Evolutionary conservation across 2,113 vertebrate genomes (phyloP).

Genomic region (Clarias magur): DNA sequence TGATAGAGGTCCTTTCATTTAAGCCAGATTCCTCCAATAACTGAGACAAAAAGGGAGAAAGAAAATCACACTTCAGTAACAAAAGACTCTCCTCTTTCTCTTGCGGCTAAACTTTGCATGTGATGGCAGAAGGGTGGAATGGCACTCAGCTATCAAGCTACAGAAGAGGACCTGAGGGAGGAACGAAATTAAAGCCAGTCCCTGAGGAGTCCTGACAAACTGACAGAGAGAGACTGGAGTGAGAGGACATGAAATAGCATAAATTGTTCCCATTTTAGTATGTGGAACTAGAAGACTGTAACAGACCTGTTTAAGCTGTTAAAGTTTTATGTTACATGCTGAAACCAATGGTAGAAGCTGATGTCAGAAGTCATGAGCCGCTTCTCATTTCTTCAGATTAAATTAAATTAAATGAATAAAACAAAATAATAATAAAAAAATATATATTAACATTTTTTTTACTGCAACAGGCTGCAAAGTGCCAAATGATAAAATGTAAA

Average conservation of each 20-base stretch:
- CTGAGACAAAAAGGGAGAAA: neutral
- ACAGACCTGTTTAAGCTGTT: neutral
- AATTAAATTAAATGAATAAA: too few relatives aligned
- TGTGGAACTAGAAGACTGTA: neutral
- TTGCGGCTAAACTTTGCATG: neutral
- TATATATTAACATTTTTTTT: too few relatives aligned
- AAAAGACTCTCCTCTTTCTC: slow-evolving; percentile 21
- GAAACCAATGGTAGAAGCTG: neutral
- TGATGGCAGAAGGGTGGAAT: neutral
- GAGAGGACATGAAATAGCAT: neutral
- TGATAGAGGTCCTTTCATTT: slow-evolving; percentile 15
- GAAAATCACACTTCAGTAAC: slow-evolving; percentile 27
- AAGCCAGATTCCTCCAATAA: neutral
- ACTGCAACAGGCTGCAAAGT: too few relatives aligned
- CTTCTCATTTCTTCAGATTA: too few relatives aligned
- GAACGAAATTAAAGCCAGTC: slow-evolving; percentile 57
- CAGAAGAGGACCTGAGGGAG: slow-evolving; percentile 23
- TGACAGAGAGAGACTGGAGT: neutral
- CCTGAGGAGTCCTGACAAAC: slow-evolving; percentile 43
- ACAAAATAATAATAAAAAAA: too few relatives aligned
- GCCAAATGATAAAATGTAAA: too few relatives aligned
- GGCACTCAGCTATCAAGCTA: neutral
- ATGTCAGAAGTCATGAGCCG: neutral
- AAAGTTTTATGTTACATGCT: neutral
- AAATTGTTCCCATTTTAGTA: neutral